Conservation (phyloP, 2,113 vertebrate species). For the Struthio camelus region DNA sequence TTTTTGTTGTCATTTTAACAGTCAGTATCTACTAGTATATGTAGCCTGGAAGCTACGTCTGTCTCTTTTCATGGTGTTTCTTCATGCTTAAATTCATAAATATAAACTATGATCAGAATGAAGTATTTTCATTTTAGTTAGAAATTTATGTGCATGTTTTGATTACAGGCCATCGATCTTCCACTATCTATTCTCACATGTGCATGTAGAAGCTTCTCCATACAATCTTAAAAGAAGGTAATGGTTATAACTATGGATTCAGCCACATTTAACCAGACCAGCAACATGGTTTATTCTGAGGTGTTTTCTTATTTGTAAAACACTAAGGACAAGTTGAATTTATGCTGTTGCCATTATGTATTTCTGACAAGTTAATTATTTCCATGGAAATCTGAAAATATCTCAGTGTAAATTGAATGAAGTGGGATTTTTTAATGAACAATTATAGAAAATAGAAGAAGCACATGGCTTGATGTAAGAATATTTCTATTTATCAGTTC, state of each 20-base stretch:
- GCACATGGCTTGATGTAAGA: background rate
- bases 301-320: background rate
- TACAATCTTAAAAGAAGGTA: background rate
- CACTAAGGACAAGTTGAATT: background rate
- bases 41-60: background rate
- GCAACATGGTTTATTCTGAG: background rate
- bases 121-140: background rate
- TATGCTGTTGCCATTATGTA: background rate
- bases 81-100: background rate
- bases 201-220: background rate
- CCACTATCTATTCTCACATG: background rate
- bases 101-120: background rate
- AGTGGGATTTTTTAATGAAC: background rate
- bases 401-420: no score
- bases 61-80: background rate
- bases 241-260: background rate
- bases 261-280: background rate
- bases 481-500: background rate
- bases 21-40: background rate
- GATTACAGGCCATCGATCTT: background rate
- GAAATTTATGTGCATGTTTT: background rate
- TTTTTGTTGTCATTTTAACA: background rate
- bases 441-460: background rate
- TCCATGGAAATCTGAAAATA: background rate
- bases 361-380: background rate